phyloP scores from a whole-genome alignment of 2,113 vertebrate genomes.

The Anhinga rufa region DNA sequence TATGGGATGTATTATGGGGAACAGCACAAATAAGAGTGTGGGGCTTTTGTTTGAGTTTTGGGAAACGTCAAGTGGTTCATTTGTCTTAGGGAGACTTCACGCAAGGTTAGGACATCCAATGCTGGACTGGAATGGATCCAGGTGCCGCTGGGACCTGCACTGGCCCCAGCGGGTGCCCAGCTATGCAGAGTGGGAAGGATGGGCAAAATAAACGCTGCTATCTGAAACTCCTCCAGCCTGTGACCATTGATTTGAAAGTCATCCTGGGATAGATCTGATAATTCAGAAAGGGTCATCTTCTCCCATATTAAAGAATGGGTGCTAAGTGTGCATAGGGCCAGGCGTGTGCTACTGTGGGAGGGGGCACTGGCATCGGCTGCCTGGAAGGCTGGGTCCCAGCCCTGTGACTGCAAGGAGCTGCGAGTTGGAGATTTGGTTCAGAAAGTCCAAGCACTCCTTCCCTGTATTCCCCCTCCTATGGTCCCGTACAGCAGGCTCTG shows the following conservation, averaged over 20 bases:
- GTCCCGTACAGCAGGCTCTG: not conserved
- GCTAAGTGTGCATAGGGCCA: not conserved
- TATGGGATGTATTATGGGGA: not conserved
- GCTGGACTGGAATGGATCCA: not conserved
- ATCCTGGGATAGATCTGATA: not conserved
- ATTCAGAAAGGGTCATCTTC: not conserved
- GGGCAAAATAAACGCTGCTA: not conserved
- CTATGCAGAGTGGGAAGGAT: not conserved
- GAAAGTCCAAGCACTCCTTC: not conserved
- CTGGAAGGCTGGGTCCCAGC: not conserved
- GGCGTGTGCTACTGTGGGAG: accelerated
- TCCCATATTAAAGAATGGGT: not conserved
- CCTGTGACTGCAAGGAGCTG: not conserved
- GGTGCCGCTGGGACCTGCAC: not conserved
- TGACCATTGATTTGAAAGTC: not conserved
- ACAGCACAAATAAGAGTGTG: slow-evolving; percentile 13
- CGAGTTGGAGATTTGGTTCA: not conserved
- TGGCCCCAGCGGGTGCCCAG: not conserved
- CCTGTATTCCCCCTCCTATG: too few species aligned
- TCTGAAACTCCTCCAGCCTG: not conserved
- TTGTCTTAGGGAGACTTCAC: not conserved
- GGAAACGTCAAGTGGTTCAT: not conserved
- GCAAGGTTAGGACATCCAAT: slow-evolving; percentile 21
- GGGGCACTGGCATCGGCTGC: not conserved
- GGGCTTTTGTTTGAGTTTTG: not conserved